phyloP scores from a whole-genome alignment of 92 coral and sea anemone species.

The Zoanthus gigantus region DNA sequence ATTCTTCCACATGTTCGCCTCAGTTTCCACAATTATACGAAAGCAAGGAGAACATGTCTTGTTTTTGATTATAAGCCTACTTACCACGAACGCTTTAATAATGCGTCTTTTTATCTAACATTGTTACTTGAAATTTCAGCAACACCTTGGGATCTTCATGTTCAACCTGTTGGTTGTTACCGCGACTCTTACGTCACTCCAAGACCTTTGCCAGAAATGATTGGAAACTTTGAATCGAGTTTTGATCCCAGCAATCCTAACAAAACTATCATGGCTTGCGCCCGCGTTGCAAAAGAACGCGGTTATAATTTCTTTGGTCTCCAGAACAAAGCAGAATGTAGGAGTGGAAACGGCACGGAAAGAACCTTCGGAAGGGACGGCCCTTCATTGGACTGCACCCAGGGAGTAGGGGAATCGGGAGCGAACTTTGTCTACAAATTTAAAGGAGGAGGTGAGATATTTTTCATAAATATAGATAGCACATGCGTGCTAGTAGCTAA shows the following conservation, averaged over 20 bases:
- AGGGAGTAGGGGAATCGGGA: slow-evolving; percentile 38
- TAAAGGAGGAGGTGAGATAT: slow-evolving; percentile 12
- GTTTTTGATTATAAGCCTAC: too few species aligned
- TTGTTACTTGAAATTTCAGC: background rate
- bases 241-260: slow-evolving; percentile 69
- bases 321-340: slow-evolving; percentile 15
- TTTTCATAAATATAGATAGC: background rate
- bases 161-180: slow-evolving; percentile 76
- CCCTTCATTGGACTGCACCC: slow-evolving; percentile 36
- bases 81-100: too few species aligned
- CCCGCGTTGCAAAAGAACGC: slow-evolving; percentile 67
- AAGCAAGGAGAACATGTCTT: too few species aligned
- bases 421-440: slow-evolving; percentile 46
- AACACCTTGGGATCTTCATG: background rate
- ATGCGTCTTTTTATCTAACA: too few species aligned
- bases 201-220: slow-evolving; percentile 70
- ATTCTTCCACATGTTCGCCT: too few species aligned
- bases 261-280: slow-evolving; percentile 65
- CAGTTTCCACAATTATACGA: too few species aligned
- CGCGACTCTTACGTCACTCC: slow-evolving; percentile 54
- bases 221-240: slow-evolving; percentile 56
- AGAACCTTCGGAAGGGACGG: slow-evolving; percentile 41
- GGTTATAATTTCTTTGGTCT: slow-evolving; percentile 26
- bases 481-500: too few species aligned
- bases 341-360: slow-evolving; percentile 38